These are phyloP conservation scores for Onychorhynchus coronatus DNA, from an alignment of 2,113 vertebrate species.

Conservation along the genomic window DNA sequence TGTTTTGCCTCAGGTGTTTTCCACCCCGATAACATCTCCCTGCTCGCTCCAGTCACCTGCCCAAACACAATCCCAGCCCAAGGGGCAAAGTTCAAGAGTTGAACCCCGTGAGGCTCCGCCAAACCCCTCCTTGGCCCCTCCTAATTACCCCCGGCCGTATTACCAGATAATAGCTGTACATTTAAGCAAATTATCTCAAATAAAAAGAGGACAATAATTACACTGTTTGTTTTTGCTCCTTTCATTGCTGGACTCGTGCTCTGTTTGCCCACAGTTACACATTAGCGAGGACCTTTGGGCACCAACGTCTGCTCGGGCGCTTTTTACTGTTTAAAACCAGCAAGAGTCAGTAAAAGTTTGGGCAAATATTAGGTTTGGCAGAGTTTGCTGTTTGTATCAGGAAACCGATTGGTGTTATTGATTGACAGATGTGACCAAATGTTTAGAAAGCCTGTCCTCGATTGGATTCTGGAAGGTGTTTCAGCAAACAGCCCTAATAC, in stretches of 20 bases:
- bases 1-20: neutral
- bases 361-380: conserved; percentile 89
- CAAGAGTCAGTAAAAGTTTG: conserved; percentile 72
- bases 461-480: conserved; percentile 81
- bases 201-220: conserved; percentile 41
- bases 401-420: conserved; percentile 79
- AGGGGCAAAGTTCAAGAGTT: conserved; percentile 28
- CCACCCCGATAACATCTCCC: neutral
- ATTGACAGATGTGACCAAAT: conserved; percentile 80
- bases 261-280: conserved; percentile 38
- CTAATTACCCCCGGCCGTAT: conserved; percentile 36
- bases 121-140: neutral
- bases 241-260: conserved; percentile 60
- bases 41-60: conserved; percentile 1
- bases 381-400: conserved; percentile 73
- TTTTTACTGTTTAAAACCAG: conserved; percentile 62
- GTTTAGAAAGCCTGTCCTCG: conserved; percentile 80
- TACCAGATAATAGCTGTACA: conserved; percentile 47
- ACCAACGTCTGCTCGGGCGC: neutral
- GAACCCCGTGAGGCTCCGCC: neutral
- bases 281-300: conserved; percentile 55
- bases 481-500: conserved; percentile 83
- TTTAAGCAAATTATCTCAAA: conserved; percentile 63
- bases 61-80: neutral
- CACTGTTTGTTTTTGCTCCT: conserved; percentile 43